These are phyloP conservation scores for Poeciliopsis turrubarensis DNA, from an alignment of 2,113 vertebrate genomes.

Conservation along the genomic window DNA sequence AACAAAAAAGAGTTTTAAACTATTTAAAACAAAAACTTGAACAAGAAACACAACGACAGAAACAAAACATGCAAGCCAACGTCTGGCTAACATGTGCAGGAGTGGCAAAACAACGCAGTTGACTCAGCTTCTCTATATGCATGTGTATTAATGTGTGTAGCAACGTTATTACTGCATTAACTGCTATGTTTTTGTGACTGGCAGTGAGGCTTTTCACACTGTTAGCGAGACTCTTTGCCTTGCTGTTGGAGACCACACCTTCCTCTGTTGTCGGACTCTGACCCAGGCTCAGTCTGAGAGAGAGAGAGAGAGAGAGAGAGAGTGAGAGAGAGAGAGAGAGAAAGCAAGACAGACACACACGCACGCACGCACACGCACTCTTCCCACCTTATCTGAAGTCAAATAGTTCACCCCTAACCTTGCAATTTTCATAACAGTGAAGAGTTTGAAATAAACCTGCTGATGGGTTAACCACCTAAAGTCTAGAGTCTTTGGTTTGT, in stretches of 20 bases:
- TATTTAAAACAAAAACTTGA: background rate
- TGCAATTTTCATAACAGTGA: background rate
- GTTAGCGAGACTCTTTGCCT: constrained; percentile 56
- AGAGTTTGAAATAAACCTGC: constrained; percentile 8
- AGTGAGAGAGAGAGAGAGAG: background rate
- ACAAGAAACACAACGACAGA: background rate
- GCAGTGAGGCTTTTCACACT: constrained; percentile 11
- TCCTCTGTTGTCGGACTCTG: constrained; percentile 63
- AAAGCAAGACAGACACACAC: constrained; percentile 10
- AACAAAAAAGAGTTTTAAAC: background rate
- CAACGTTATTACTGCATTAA: background rate
- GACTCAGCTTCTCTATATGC: background rate
- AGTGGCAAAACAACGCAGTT: background rate
- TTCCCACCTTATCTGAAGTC: background rate
- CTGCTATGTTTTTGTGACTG: background rate
- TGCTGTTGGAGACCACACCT: constrained; percentile 53
- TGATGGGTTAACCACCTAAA: background rate
- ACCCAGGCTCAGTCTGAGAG: constrained; percentile 35
- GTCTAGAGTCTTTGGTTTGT: background rate
- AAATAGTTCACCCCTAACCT: constrained; percentile 1
- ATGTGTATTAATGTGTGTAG: background rate
- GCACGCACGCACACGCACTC: constrained; percentile 4
- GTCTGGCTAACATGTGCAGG: background rate
- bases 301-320: background rate
- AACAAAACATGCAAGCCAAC: background rate